Base-by-base conservation (phyloP, 2,113 vertebrate species). In the Platysteira castanea region DNA sequence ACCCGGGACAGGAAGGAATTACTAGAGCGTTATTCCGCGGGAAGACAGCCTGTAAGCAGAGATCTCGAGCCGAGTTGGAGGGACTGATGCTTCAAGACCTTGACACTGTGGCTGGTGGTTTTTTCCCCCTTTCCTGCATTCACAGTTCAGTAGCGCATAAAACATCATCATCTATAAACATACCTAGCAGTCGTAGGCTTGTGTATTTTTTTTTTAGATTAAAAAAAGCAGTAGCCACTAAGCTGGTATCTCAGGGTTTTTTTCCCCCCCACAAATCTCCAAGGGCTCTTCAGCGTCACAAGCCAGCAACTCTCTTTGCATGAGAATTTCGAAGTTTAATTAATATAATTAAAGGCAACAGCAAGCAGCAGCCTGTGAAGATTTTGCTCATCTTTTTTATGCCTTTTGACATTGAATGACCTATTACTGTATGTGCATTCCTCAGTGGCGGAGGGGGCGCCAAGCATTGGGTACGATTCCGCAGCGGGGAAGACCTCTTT, bases 261-360 rank as follows among this genome's bases (percentile, higher is more conserved):
- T 47, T 44, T 31, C 67, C 91, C 54, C 54, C 87, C 75, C 86
- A 27, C 95, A 85, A 93, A 97, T 97, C 98, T 99, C 98, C 94
- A 91, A 98, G 98, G 98, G 98, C 97, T 98, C 97, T 97, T 98
- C 96, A 85, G 96, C 97, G 96, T 98, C 98, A 98, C 98, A 98
- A 98, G 97, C 96, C 98, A 96, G 97, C 95, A 97, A 98, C 97
- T 98, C 98, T 97, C 97, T 98, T 98, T 85, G 97, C 98, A 96
- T 98, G 98, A 96, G 95, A 99, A 98, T 99, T 98, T 99, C 98
- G 97, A 99, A 99, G 97, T 99, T 99, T 99, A 99, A 99, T 99
- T 99, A 99, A 99, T 99, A 98, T 99, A 99, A 99, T 99, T 99
- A 99, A 99, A 99, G 97, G 98, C 98, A 99, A 98, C 99, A 99